phyloP scores from a whole-genome alignment of 2,888 invertebrate species.

The Ephialtes manifestator region DNA sequence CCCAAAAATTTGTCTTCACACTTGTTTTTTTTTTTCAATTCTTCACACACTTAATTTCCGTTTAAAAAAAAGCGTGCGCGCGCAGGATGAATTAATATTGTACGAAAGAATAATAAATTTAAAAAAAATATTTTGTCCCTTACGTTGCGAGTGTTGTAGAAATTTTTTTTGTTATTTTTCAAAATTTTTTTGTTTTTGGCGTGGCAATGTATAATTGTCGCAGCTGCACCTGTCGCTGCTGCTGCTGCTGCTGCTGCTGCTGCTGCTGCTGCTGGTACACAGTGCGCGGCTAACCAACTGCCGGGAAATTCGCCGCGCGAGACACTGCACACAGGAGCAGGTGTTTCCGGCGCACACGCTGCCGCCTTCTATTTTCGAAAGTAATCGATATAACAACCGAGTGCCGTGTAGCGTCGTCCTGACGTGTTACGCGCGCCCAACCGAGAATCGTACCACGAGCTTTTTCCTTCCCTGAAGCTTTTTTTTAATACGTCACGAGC shows the following conservation, averaged over 20 bases:
- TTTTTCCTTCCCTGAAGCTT: slow-evolving; percentile 1
- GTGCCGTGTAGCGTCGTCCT: slow-evolving; percentile 57
- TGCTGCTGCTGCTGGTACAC: slow-evolving; percentile 2
- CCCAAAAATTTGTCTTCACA: background rate
- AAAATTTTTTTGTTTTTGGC: slow-evolving; percentile 1
- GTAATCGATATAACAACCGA: slow-evolving; percentile 83
- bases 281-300: slow-evolving; percentile 61
- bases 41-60: slow-evolving; percentile 3
- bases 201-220: slow-evolving; percentile 16
- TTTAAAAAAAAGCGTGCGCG: background rate
- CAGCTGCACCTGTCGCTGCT: slow-evolving; percentile 49
- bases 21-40: background rate
- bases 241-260: slow-evolving; percentile 40
- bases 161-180: background rate
- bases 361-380: slow-evolving; percentile 81
- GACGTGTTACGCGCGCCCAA: slow-evolving; percentile 42
- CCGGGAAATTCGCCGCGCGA: slow-evolving; percentile 54
- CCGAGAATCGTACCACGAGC: background rate
- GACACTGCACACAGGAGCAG: slow-evolving; percentile 74
- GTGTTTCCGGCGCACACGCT: slow-evolving; percentile 81
- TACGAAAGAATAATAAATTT: background rate
- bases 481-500: background rate
- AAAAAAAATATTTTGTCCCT: background rate
- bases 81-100: background rate
- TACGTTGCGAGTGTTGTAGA: background rate